phyloP scores from a whole-genome alignment of 2,113 vertebrate genomes.

The Oncorhynchus keta region DNA sequence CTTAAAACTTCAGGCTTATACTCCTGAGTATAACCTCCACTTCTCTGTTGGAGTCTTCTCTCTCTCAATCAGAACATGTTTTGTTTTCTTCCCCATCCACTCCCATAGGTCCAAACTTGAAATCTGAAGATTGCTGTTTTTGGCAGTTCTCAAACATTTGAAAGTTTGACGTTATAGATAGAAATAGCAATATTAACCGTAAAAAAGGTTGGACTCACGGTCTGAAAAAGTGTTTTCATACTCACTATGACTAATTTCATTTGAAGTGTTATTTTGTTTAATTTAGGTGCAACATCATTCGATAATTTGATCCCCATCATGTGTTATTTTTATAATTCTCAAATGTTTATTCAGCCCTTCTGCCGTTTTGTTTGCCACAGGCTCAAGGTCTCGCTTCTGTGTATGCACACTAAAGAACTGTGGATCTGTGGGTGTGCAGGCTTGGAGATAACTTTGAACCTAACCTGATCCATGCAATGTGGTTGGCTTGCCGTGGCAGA shows the following conservation, averaged over 20 bases:
- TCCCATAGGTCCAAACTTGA: background rate
- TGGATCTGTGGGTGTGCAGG: background rate
- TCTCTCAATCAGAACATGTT: background rate
- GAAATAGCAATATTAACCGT: background rate
- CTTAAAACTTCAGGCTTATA: background rate
- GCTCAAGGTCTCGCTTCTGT: background rate
- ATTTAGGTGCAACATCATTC: background rate
- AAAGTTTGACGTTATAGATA: background rate
- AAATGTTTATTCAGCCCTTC: too few species aligned
- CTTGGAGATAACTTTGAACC: background rate
- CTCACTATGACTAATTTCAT: constrained; percentile 15
- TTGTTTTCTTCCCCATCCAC: background rate
- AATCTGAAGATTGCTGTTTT: background rate
- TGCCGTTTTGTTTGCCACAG: too few species aligned
- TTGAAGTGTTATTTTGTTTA: constrained; percentile 23
- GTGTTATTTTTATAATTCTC: background rate
- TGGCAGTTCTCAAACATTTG: background rate
- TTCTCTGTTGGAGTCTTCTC: background rate
- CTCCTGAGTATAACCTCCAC: background rate
- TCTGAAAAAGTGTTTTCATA: constrained; percentile 22
- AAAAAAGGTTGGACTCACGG: background rate
- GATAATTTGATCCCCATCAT: constrained; percentile 32
- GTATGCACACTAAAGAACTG: background rate
- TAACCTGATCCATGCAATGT: background rate
- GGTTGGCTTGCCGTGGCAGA: background rate